Percentiles rank a stretch among this genome's conserved stretches.
These are phyloP conservation scores for Schrankia costaestrigalis DNA, from an alignment of 2,888 invertebrate genomes.

Conservation along the genomic window DNA sequence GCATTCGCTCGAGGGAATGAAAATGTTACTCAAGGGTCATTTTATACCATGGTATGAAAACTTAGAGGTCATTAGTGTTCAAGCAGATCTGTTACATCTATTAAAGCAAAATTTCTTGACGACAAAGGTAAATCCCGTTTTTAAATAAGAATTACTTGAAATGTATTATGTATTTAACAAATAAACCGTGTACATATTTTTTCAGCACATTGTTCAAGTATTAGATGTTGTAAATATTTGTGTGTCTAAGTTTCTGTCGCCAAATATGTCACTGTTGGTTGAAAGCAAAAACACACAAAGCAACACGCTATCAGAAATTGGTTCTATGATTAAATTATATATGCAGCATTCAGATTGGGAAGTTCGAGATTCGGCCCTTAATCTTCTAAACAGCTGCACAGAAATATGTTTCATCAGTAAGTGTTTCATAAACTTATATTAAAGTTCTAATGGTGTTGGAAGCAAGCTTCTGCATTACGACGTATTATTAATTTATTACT, in stretches of 20 bases:
- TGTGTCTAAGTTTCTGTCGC: conserved; percentile 85
- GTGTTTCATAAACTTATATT: no score
- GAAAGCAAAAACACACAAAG: conserved; percentile 81
- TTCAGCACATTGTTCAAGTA: conserved; percentile 82
- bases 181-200: no score
- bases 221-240: conserved; percentile 83
- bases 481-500: no score
- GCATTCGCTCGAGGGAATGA: conserved; percentile 33
- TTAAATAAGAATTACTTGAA: background rate
- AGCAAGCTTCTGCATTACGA: no score
- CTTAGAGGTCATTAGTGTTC: conserved; percentile 39
- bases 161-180: no score
- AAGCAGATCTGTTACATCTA: conserved; percentile 38
- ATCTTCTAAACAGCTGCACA: conserved; percentile 83
- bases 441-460: no score
- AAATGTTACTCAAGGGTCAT: conserved; percentile 42
- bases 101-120: conserved; percentile 25
- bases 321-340: conserved; percentile 81
- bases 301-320: conserved; percentile 80
- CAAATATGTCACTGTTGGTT: conserved; percentile 85
- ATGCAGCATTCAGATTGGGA: conserved; percentile 85
- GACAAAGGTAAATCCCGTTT: conserved; percentile 8
- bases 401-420: conserved; percentile 83
- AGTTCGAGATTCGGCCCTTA: conserved; percentile 85
- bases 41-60: conserved; percentile 46